These are phyloP conservation scores for Sarotherodon lohbergeri DNA, from an alignment of 2,113 vertebrate genomes.

Conservation along the genomic window DNA sequence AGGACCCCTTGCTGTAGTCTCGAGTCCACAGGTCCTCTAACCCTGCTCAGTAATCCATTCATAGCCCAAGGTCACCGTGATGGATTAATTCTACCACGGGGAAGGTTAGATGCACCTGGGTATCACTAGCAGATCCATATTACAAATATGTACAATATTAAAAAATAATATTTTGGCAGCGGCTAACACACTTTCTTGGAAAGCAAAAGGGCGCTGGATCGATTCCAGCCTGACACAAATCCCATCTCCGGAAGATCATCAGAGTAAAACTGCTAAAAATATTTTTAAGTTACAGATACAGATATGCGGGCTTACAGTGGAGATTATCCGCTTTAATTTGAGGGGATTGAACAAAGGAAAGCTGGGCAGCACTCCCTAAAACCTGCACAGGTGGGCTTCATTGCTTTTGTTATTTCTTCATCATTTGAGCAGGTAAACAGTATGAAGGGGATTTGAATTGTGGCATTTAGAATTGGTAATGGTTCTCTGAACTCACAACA, in stretches of 20 bases:
- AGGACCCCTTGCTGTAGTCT: background rate
- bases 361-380: background rate
- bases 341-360: background rate
- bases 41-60: background rate
- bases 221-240: background rate
- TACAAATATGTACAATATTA: background rate
- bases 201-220: background rate
- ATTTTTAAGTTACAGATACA: background rate
- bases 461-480: background rate
- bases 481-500: background rate
- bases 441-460: background rate
- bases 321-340: background rate
- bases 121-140: background rate
- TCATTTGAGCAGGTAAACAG: rapidly evolving
- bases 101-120: background rate
- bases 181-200: background rate
- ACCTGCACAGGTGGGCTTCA: background rate
- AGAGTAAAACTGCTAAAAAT: background rate
- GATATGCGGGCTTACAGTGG: background rate
- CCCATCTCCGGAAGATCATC: background rate
- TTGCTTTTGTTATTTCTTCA: background rate
- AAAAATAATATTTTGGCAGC: rapidly evolving
- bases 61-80: background rate
- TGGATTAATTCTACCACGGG: background rate
- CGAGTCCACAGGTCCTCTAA: background rate